phyloP scores from a whole-genome alignment of 2,888 invertebrate species.

The Mechanitis mazaeus region DNA sequence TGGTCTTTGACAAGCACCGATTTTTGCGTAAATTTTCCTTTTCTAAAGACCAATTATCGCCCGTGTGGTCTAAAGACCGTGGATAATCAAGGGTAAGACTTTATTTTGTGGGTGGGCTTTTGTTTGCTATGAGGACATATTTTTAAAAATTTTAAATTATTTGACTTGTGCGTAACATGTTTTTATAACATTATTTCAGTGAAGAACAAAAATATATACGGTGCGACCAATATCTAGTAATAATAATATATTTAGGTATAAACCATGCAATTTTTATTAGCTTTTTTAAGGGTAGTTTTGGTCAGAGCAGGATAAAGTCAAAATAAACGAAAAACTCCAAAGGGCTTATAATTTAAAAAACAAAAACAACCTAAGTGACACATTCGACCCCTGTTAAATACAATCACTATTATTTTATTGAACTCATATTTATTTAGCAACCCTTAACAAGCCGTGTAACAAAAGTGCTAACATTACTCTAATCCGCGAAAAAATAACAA shows the following conservation, averaged over 20 bases:
- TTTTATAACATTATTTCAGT: too few species aligned
- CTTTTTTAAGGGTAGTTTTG: too few species aligned
- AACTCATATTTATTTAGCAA: constrained; percentile 24
- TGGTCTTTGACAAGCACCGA: constrained; percentile 41
- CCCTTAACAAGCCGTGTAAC: constrained; percentile 21
- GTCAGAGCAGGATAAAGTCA: too few species aligned
- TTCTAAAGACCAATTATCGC: constrained; percentile 36
- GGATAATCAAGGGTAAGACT: constrained; percentile 24
- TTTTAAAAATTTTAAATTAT: constrained; percentile 22
- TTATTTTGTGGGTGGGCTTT: constrained; percentile 38
- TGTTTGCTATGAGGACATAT: constrained; percentile 21
- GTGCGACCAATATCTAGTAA: too few species aligned
- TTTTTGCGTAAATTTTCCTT: constrained; percentile 40
- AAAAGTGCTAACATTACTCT: constrained; percentile 28
- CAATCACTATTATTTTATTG: constrained; percentile 4
- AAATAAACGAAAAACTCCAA: too few species aligned
- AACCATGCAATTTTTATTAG: too few species aligned
- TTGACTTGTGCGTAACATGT: neutral
- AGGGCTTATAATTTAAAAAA: neutral
- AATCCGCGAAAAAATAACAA: constrained; percentile 35
- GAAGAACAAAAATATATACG: too few species aligned
- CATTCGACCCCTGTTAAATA: neutral
- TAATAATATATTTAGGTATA: too few species aligned
- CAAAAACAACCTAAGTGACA: neutral
- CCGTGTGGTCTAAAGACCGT: constrained; percentile 40